Base-by-base conservation (phyloP, 2,797 vertebrate genomes). In the Setipinna tenuifilis region DNA sequence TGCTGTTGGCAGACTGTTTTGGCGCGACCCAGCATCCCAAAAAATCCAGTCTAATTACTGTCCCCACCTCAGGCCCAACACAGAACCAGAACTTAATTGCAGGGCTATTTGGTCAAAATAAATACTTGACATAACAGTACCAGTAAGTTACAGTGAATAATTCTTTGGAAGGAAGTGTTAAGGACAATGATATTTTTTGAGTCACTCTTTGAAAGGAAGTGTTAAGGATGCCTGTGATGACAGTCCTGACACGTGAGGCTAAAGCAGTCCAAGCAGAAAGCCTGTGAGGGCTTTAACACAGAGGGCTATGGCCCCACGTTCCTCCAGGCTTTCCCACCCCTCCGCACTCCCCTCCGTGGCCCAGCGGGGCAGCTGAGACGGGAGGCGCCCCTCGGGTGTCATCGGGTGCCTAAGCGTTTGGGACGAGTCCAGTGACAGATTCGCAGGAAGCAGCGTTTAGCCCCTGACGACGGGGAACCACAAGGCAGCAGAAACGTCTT, bases 391-490 rank as follows among this genome's bases (percentile, higher is more conserved):
- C 90, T 84, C 87, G 88, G 80, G 93, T 95, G 93, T 96, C 94
- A 96, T 96, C 96, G 61, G 92, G 91, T 93, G 90, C 91, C 91
- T 94, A 94, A 95, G 94, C 93, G 91, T 94, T 95, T 92, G 90
- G 93, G 94, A 96, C 92, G 92, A 91, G 94, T 94, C 90, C 94
- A 96, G 93, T 96, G 96, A 96, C 94, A 96, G 96, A 96, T 95
- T 95, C 85, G 89, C 95, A 96, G 96, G 96, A 96, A 96, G 94
- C 93, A 94, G 93, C 83, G 85, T 93, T 96, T 95, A 95, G 91
- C 93, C 83, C 90, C 93, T 91, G 94, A 93, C 92, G 92, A 95
- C 85, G 93, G 93, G 93, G 93, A 92, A 93, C 93, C 92, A 90
- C 91, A 7, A 89, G 93, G 93, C 93, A 95, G 94, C 94, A 95